Evolutionary conservation across 2,113 vertebrate genomes (phyloP), one percentile per base, ranked within the genome.

Genomic region (Colinus virginianus): DNA sequence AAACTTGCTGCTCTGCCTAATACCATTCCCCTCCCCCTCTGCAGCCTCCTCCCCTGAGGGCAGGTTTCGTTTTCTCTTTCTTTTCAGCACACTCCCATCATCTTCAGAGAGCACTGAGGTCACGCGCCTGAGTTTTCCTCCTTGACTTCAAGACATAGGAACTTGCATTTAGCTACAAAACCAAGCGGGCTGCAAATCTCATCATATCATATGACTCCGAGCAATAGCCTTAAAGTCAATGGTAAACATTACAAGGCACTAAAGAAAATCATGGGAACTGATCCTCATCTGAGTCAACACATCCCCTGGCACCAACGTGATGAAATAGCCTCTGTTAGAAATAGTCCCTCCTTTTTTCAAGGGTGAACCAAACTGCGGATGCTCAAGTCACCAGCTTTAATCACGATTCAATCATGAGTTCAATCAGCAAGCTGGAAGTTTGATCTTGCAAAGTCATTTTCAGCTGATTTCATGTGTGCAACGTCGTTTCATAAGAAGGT

Each of bases 401-500:
- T 75, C 58, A 36, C 2, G 32, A 55, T 76, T 94, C 91, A 85
- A 88, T 75, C 84, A 80, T 2, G 0, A 34, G 42, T 77, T 72
- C 49, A 20, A 64, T 42, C 63, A 79, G 53, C 48, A 69, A 40
- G 49, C 71, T 74, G 72, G 55, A 88, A 80, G 72, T 71, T 93
- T 87, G 82, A 70, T 86, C 61, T 90, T 42, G 40, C 49, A 66
- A 87, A 83, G 34, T 86, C 51, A 25, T 86, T 94, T 95, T 80
- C 64, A 80, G 68, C 34, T 94, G 79, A 61, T 93, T 91, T 86
- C 42, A 6, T 83, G 59, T 30, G 38, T 51, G 43, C 75, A 70
- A 79, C 77, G 88, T 94, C 45, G 51, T 56, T 93, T 91, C 91
- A 87, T 94, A 61, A 92, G 87, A 92, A 87, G 46, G 18, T 84